Evolutionary conservation across 1,140 invertebrate species (phyloP).

Genomic region (Leptopilina boulardi): DNA sequence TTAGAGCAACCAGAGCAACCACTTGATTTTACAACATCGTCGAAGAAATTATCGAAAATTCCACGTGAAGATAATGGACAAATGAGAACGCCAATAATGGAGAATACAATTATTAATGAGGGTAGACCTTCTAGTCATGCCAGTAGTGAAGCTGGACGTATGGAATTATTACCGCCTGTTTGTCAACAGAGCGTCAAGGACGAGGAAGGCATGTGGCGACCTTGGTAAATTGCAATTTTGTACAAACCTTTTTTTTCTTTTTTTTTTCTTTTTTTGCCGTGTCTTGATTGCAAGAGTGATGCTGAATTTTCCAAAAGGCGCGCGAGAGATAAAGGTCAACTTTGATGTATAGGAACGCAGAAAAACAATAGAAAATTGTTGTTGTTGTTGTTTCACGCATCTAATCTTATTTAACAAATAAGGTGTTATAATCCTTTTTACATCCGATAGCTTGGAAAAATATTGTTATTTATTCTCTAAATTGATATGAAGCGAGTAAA

Average conservation of each 20-base stretch:
- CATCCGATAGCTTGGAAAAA: no score
- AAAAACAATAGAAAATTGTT: slow-evolving; percentile 10
- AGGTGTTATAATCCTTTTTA: no score
- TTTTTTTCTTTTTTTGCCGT: no score
- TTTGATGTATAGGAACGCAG: slow-evolving; percentile 15
- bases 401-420: neutral
- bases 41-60: slow-evolving; percentile 63
- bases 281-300: neutral
- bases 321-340: neutral
- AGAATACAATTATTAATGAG: slow-evolving; percentile 60
- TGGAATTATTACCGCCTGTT: slow-evolving; percentile 61
- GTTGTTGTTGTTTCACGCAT: neutral
- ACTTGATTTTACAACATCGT: slow-evolving; percentile 70
- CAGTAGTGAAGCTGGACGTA: slow-evolving; percentile 57
- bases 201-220: slow-evolving; percentile 75
- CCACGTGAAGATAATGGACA: slow-evolving; percentile 46
- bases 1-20: slow-evolving; percentile 70
- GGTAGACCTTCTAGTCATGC: slow-evolving; percentile 65
- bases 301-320: no score
- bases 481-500: no score
- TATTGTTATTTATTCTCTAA: no score
- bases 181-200: slow-evolving; percentile 68
- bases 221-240: slow-evolving; percentile 67
- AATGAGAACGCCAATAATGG: slow-evolving; percentile 51
- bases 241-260: no score